A percentile compares a stretch with the other conserved stretches of the same genome.
These are phyloP conservation scores for Merluccius polli DNA, from an alignment of 2,797 vertebrate genomes.

Conservation along the genomic window DNA sequence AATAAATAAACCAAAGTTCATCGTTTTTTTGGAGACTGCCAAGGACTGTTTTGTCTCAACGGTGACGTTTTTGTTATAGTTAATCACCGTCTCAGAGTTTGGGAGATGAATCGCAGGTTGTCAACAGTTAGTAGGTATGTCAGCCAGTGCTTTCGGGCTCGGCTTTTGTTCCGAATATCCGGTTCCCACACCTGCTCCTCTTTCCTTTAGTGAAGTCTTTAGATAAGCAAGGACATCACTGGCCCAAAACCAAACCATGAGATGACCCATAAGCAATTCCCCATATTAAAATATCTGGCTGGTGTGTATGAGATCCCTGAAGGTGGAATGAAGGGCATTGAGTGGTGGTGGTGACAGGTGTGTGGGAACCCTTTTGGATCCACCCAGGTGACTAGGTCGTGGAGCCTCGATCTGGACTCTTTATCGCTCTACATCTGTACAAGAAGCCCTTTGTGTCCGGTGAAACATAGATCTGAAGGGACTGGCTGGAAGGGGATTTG, in stretches of 20 bases:
- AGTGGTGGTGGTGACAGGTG: constrained; percentile 32
- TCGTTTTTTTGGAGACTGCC: not conserved
- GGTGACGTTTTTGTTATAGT: constrained; percentile 19
- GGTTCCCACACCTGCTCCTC: constrained; percentile 35
- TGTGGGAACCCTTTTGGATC: constrained; percentile 48
- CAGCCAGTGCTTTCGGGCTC: constrained; percentile 11
- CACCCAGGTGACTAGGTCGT: constrained; percentile 52
- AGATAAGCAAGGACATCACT: constrained; percentile 29
- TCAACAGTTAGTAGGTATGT: constrained; percentile 6
- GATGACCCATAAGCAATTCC: constrained; percentile 6
- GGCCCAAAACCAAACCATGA: constrained; percentile 16
- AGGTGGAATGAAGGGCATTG: constrained; percentile 35
- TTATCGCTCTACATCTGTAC: constrained; percentile 6
- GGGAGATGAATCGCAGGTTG: constrained; percentile 16
- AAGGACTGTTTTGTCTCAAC: constrained; percentile 8
- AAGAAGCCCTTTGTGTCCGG: constrained; percentile 54
- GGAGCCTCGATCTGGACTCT: constrained; percentile 48
- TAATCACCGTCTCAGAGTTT: constrained; percentile 38
- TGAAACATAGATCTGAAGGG: constrained; percentile 61
- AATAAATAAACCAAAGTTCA: not conserved
- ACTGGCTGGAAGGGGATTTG: constrained; percentile 57
- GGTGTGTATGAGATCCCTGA: constrained; percentile 46
- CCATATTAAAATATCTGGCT: constrained; percentile 26
- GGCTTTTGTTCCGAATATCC: constrained; percentile 50
- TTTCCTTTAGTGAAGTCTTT: constrained; percentile 33